Evolutionary conservation across 2,797 vertebrate genomes (phyloP).

Genomic region (Acanthornis magna): DNA sequence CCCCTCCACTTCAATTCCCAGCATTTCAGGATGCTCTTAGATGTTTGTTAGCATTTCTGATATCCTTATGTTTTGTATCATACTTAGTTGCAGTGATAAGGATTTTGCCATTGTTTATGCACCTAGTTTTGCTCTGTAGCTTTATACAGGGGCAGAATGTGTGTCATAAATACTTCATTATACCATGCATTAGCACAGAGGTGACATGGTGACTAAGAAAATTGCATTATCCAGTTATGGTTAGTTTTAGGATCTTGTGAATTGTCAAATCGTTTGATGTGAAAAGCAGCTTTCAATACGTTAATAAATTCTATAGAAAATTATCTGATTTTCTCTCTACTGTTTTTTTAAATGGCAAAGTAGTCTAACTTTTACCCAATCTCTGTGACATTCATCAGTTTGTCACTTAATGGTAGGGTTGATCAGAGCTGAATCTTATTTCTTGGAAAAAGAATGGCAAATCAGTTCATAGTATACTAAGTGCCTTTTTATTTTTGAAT

Average conservation of each 20-base stretch:
- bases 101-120: background rate
- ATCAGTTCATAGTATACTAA: constrained; percentile 81
- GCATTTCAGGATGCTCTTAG: background rate
- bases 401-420: constrained; percentile 78
- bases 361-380: constrained; percentile 67
- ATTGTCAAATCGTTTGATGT: constrained; percentile 5
- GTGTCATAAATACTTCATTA: background rate
- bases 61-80: background rate
- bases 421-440: constrained; percentile 77
- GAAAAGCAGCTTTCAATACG: constrained; percentile 20
- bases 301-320: constrained; percentile 19
- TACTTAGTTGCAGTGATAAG: background rate
- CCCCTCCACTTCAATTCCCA: background rate
- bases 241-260: constrained; percentile 24
- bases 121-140: background rate
- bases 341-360: constrained; percentile 49
- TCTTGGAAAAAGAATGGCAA: constrained; percentile 74
- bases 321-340: constrained; percentile 37
- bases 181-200: background rate
- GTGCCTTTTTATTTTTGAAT: constrained; percentile 89
- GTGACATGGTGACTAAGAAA: constrained; percentile 2
- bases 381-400: constrained; percentile 73
- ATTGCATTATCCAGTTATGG: background rate
- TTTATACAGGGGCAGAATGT: background rate
- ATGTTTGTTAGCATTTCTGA: background rate